These are phyloP conservation scores for Tryphoninae sp. DNA, from an alignment of 2,888 invertebrate species.

Conservation along the genomic window DNA sequence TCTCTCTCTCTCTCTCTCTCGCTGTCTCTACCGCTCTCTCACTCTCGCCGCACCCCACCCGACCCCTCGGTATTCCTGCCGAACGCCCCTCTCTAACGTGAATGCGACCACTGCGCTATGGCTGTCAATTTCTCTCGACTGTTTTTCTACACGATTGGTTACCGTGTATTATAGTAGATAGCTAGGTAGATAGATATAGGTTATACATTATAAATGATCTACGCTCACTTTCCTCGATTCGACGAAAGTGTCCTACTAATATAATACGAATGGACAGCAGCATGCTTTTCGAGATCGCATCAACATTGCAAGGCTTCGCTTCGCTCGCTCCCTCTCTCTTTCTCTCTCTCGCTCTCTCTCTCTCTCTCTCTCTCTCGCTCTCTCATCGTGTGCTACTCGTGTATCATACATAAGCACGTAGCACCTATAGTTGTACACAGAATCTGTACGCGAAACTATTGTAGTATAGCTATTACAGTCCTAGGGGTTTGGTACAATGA, in stretches of 20 bases:
- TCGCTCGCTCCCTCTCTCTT: conserved; percentile 41
- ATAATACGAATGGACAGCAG: neutral
- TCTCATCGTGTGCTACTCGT: neutral
- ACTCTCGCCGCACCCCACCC: neutral
- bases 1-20: conserved; percentile 6
- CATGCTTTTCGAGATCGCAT: neutral
- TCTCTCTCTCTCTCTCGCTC: conserved; percentile 46
- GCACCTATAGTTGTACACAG: no score
- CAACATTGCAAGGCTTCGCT: conserved; percentile 9
- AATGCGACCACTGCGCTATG: no score
- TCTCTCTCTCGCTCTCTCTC: neutral
- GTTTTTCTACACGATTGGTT: conserved; percentile 9
- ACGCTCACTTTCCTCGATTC: conserved; percentile 74
- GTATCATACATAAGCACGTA: no score
- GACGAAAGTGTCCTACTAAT: conserved; percentile 77
- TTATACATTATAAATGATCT: conserved; percentile 6
- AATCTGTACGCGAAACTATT: no score
- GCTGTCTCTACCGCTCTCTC: neutral
- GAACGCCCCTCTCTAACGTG: no score
- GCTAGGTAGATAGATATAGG: neutral
- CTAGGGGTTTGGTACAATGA: conserved; percentile 24
- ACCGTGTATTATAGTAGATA: neutral
- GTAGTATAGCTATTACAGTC: no score
- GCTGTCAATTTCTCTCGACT: neutral
- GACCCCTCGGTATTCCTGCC: no score